Percentiles rank a stretch among this genome's conserved stretches.
These are phyloP conservation scores for Nasonovia ribisnigri DNA, from an alignment of 2,888 invertebrate genomes.

Conservation along the genomic window DNA sequence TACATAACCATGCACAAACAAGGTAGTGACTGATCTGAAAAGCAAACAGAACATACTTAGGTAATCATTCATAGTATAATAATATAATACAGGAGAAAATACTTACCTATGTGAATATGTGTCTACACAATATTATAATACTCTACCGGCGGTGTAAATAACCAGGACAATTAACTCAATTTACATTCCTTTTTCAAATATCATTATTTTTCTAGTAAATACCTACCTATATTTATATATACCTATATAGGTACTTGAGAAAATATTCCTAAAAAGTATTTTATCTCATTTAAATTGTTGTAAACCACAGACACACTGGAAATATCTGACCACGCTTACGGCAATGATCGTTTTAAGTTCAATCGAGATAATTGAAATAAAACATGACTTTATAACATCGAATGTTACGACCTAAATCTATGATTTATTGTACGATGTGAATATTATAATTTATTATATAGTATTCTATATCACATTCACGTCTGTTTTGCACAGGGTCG, in stretches of 20 bases:
- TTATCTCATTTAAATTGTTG: neutral
- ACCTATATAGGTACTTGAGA: neutral
- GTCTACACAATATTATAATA: neutral
- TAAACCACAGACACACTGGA: neutral
- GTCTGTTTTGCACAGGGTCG: slow-evolving; percentile 72
- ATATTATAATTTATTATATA: neutral
- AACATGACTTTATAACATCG: neutral
- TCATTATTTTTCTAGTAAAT: neutral
- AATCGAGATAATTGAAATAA: neutral
- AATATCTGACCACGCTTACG: neutral
- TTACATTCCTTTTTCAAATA: neutral
- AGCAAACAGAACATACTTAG: neutral
- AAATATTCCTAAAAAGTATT: neutral
- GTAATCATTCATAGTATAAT: neutral
- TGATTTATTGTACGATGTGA: neutral
- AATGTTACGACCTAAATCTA: neutral
- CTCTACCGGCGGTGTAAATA: neutral
- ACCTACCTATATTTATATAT: neutral
- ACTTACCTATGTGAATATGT: too few species aligned
- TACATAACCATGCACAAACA: neutral
- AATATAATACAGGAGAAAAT: neutral
- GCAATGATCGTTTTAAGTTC: neutral
- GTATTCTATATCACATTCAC: slow-evolving; percentile 66
- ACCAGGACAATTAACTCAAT: neutral
- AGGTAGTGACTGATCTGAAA: neutral